Evolutionary conservation across 2,888 invertebrate genomes (phyloP).

Genomic region (Agonopterix heracliana): DNA sequence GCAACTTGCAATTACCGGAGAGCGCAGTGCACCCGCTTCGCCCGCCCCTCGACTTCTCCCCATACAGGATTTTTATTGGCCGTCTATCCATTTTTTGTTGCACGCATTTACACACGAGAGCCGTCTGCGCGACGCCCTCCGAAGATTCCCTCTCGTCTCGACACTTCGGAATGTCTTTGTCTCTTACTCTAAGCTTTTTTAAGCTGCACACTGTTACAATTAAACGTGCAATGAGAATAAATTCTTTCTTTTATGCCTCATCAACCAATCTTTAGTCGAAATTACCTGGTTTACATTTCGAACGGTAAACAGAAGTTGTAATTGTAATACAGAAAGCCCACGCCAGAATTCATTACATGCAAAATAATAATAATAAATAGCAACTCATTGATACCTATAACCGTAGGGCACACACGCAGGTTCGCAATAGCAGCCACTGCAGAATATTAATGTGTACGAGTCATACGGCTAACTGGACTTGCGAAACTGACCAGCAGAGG

Average conservation of each 20-base stretch:
- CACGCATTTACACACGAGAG: conserved; percentile 66
- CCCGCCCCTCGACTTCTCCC: conserved; percentile 69
- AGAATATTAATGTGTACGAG: conserved; percentile 70
- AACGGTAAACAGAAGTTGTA: too few relatives aligned
- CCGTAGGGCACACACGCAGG: conserved; percentile 44
- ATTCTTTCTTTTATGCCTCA: not conserved
- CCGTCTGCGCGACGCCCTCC: conserved; percentile 61
- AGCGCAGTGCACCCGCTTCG: conserved; percentile 58
- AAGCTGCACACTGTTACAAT: conserved; percentile 16
- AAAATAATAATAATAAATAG: not conserved
- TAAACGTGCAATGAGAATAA: not conserved
- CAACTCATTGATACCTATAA: not conserved
- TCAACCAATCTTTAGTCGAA: not conserved
- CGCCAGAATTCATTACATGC: too few relatives aligned
- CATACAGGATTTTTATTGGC: conserved; percentile 69
- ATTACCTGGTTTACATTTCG: too few relatives aligned
- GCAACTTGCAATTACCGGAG: conserved; percentile 57
- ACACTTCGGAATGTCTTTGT: conserved; percentile 62
- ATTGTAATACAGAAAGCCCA: too few relatives aligned
- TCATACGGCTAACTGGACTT: conserved; percentile 71
- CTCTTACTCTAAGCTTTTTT: conserved; percentile 36
- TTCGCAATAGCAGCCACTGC: conserved; percentile 58
- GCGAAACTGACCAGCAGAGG: conserved; percentile 68
- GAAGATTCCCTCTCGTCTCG: conserved; percentile 61
- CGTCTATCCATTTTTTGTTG: conserved; percentile 69